Percentiles rank a stretch among this genome's conserved stretches.
phyloP scores from a whole-genome alignment of 2,113 vertebrate species.

The Aegotheles bennettii region DNA sequence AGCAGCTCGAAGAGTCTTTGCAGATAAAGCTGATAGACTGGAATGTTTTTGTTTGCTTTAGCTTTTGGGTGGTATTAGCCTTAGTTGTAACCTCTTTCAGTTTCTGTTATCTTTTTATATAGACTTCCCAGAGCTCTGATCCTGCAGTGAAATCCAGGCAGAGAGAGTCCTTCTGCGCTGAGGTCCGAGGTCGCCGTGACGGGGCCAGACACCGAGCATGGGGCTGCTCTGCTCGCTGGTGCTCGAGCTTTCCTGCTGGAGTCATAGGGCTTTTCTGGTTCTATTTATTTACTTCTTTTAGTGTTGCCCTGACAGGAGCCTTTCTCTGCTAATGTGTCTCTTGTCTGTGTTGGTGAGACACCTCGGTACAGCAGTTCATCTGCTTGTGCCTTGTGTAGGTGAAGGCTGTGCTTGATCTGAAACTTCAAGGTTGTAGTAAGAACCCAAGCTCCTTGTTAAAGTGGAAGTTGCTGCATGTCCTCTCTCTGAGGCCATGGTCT shows the following conservation, averaged over 20 bases:
- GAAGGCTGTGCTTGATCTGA: not conserved
- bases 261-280: fast-evolving
- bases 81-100: slow-evolving; percentile 15
- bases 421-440: not conserved
- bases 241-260: not conserved
- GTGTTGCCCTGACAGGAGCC: not conserved
- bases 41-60: slow-evolving; percentile 37
- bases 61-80: slow-evolving; percentile 19
- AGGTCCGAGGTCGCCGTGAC: not conserved
- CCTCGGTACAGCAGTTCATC: fast-evolving
- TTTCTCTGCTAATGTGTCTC: not conserved
- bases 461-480: not conserved
- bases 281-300: not conserved
- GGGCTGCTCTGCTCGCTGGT: not conserved
- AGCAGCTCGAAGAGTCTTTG: not conserved
- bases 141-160: not conserved
- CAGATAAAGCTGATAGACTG: not conserved
- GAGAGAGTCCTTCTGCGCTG: not conserved
- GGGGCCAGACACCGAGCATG: fast-evolving
- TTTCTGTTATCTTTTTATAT: not conserved
- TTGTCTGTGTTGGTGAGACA: not conserved
- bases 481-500: too few relatives aligned
- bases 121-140: not conserved
- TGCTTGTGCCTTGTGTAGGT: fast-evolving
- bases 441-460: not conserved